Percentiles rank a stretch among this genome's conserved stretches.
phyloP scores from a whole-genome alignment of 2,113 vertebrate genomes.

The Ivindomyrus marchei region DNA sequence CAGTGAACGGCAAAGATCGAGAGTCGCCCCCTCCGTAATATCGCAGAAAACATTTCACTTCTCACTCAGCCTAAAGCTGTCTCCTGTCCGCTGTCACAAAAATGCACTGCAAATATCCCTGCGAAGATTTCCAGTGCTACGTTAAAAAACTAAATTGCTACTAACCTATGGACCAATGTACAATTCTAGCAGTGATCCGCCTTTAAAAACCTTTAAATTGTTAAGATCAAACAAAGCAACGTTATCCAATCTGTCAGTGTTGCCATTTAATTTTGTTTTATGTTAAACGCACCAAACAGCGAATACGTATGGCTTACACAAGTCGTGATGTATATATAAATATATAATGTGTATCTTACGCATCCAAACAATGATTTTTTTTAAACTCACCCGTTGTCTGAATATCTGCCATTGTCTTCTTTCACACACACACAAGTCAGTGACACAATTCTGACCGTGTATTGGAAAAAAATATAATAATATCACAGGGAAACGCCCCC shows the following conservation, averaged over 20 bases:
- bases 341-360: not conserved
- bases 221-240: not conserved
- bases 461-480: conserved; percentile 22
- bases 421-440: conserved; percentile 22
- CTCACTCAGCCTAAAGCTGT: not conserved
- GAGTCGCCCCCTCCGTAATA: not conserved
- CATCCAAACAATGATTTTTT: not conserved
- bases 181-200: not conserved
- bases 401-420: conserved; percentile 24
- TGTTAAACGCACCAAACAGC: not conserved
- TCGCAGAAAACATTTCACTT: not conserved
- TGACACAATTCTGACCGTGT: conserved; percentile 26
- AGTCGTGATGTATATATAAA: conserved; percentile 5
- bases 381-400: conserved; percentile 23
- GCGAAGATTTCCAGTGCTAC: conserved; percentile 12
- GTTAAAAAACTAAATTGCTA: not conserved
- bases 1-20: not conserved
- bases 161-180: not conserved
- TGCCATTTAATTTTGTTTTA: conserved; percentile 11
- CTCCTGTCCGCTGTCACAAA: conserved; percentile 1
- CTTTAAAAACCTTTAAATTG: conserved; percentile 5
- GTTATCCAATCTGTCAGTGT: not conserved
- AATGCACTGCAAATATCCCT: not conserved
- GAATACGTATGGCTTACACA: not conserved
- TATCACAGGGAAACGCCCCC: conserved; percentile 27